A percentile compares a stretch with the other conserved stretches of the same genome.
Evolutionary conservation across 1,140 invertebrate species (phyloP).

Genomic region (Eupristina koningsbergeri): DNA sequence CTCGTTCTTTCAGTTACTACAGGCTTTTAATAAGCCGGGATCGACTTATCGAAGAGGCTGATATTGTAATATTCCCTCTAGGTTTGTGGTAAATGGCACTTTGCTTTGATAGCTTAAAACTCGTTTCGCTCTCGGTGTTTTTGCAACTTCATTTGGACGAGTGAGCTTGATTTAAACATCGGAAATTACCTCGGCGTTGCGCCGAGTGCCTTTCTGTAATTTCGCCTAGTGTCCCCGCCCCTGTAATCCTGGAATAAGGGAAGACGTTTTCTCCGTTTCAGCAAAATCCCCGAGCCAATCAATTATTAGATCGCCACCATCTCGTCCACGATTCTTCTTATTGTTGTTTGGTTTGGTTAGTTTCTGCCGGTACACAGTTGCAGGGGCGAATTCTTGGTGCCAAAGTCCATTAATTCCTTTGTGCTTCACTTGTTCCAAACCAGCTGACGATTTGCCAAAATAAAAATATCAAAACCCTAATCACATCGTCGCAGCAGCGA

Average conservation of each 20-base stretch:
- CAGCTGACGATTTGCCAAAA: constrained; percentile 7
- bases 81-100: neutral
- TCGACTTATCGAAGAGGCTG: neutral
- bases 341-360: neutral
- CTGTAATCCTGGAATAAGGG: too few species aligned
- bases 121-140: neutral
- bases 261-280: neutral
- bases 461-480: neutral
- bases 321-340: neutral
- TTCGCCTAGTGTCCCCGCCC: neutral
- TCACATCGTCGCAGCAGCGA: neutral
- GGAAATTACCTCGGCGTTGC: neutral
- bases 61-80: constrained; percentile 15
- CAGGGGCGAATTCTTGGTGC: too few species aligned
- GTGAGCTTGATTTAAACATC: neutral
- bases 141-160: neutral
- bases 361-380: neutral
- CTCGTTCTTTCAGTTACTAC: neutral
- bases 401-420: too few species aligned
- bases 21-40: neutral
- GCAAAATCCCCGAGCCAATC: neutral
- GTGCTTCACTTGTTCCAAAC: neutral
- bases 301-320: neutral
- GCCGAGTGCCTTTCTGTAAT: neutral
- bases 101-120: neutral